A percentile compares a stretch with the other conserved stretches of the same genome.
Evolutionary conservation across 2,888 invertebrate genomes (phyloP).

Genomic region (Ormyrus pomaceus): DNA sequence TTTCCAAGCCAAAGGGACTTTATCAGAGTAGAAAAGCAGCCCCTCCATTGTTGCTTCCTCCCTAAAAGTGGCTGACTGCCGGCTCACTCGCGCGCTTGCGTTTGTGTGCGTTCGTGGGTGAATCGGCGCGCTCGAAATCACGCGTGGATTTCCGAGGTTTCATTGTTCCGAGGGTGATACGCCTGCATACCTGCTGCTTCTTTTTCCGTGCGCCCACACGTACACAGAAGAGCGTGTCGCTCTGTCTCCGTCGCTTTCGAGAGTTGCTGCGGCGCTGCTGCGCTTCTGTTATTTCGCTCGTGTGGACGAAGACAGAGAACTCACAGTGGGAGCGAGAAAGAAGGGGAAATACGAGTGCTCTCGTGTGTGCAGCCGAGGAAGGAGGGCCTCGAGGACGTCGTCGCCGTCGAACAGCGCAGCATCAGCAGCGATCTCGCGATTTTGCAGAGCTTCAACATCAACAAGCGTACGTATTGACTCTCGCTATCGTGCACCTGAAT

Average conservation of each 20-base stretch:
- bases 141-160: not conserved
- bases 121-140: not conserved
- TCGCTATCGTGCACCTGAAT: not conserved
- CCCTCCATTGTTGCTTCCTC: slow-evolving; percentile 16
- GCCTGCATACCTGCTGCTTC: slow-evolving; percentile 16
- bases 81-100: slow-evolving; percentile 12
- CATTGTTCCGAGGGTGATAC: too few species aligned
- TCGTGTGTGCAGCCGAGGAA: not conserved
- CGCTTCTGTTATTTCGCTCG: slow-evolving; percentile 7
- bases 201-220: slow-evolving; percentile 16
- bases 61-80: slow-evolving; percentile 13
- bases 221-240: not conserved
- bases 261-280: slow-evolving; percentile 24
- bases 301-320: not conserved
- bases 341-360: not conserved
- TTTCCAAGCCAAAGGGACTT: too few species aligned
- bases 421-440: not conserved
- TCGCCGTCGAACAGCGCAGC: not conserved
- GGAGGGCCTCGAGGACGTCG: slow-evolving; percentile 1
- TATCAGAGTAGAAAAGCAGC: not conserved
- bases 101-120: not conserved
- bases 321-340: not conserved
- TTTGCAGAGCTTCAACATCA: not conserved
- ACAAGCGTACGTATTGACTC: slow-evolving; percentile 1
- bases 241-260: slow-evolving; percentile 16